Base-by-base conservation (phyloP, 2,797 vertebrate species). In the Paedocypris micromegethes region DNA sequence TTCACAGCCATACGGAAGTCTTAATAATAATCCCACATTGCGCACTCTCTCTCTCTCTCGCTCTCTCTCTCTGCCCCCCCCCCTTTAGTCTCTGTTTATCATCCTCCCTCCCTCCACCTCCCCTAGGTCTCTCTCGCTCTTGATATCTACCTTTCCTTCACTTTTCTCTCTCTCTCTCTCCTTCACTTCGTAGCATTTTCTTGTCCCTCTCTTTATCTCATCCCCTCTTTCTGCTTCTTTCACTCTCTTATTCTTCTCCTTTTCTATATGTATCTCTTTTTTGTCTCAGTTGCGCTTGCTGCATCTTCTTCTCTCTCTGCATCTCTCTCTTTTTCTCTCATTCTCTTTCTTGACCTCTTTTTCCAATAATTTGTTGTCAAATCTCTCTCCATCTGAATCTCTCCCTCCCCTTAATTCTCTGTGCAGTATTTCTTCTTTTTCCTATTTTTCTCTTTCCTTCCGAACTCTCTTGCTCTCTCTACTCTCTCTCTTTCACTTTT, bases 1-100 rank as follows among this genome's bases (percentile, higher is more conserved):
- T 61, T 38, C 50, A 55, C 50, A 69, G 66, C 58, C 60, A 6
- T 42, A 3, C 5, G 61, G 44, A 69, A 38, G 58, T 48, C 38
- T 69, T 60, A 42, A 69, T 58, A 50, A 9, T n/a, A 9, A 3
- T 4, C 49, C 49, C 8, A 8, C 9, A 2, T 3, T 38, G 3
- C 38, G 38, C 37, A 6, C 37, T 54, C 66, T 60, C 9, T 37
- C 44, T 60, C n/a, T 37, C 58, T 61, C 51, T 46, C 43, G 37
- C 3, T 55, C 5, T 41, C 38, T 57, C 38, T 60, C 44, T 56
- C 38, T 40, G 39, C 56, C 9, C 43, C 9, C 49, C 40, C 1
- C 7, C 54, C 2, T 3, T 46, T n/a, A 3, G 42, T 51, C 9
- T 46, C 6, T 8, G n/a, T 9, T 9, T 44, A 49, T 46, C 63